These are phyloP conservation scores for Thryonomys swinderianus DNA, from an alignment of 2,113 vertebrate genomes.

Conservation along the genomic window DNA sequence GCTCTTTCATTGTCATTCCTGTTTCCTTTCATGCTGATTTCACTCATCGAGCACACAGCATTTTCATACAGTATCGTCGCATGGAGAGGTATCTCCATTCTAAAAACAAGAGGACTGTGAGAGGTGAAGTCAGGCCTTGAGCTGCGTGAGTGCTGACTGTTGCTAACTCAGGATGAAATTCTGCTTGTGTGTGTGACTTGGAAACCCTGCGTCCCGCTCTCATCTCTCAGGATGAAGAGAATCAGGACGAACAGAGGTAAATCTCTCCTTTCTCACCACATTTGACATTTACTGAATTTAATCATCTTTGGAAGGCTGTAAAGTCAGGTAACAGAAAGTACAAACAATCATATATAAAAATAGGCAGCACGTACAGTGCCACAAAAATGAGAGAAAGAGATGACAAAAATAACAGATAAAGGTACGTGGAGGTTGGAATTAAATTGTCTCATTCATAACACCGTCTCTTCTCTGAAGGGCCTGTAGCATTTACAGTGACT, in stretches of 20 bases:
- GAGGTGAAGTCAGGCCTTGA: neutral
- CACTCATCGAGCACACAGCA: neutral
- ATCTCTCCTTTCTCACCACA: neutral
- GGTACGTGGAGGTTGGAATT: neutral
- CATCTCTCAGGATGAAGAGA: neutral
- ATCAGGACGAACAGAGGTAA: neutral
- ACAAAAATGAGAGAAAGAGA: neutral
- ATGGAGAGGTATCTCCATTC: neutral
- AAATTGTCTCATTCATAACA: neutral
- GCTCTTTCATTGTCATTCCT: neutral
- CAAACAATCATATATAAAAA: neutral
- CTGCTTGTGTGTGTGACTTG: neutral
- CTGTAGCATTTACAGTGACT: neutral
- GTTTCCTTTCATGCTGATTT: neutral
- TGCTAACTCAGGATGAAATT: neutral
- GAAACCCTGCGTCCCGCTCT: neutral
- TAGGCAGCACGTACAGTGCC: neutral
- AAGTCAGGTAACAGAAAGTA: neutral
- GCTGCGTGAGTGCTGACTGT: neutral
- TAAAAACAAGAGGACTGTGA: neutral
- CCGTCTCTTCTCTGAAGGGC: neutral
- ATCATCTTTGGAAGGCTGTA: neutral
- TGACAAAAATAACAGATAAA: neutral
- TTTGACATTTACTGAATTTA: slow-evolving; percentile 39
- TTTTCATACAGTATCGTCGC: neutral